Percentiles rank a stretch among this genome's conserved stretches.
phyloP scores from a whole-genome alignment of 2,888 invertebrate species.

The Calliphora vomitoria region DNA sequence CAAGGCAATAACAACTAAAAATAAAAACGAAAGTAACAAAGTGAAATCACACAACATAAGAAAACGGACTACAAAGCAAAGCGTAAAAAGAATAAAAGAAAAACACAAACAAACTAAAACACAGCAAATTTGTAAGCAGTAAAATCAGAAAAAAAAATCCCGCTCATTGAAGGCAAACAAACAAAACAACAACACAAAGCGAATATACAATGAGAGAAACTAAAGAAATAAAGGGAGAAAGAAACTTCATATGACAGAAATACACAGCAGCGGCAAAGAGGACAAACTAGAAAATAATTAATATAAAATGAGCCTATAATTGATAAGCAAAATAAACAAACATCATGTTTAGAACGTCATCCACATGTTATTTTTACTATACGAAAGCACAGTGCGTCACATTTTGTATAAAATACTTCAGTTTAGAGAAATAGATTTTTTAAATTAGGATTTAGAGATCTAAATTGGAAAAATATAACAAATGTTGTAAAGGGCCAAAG shows the following conservation, averaged over 20 bases:
- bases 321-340: background rate
- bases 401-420: background rate
- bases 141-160: conserved; percentile 5
- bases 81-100: background rate
- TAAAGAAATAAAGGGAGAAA: background rate
- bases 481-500: too few species aligned
- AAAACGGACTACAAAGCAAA: conserved; percentile 11
- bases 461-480: too few species aligned
- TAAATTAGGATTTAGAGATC: too few species aligned
- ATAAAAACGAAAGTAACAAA: conserved; percentile 55
- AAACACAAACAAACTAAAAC: conserved; percentile 10
- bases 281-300: background rate
- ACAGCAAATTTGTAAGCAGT: background rate
- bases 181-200: background rate
- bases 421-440: too few species aligned
- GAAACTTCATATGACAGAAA: conserved; percentile 2
- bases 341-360: background rate
- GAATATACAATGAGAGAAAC: background rate
- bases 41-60: conserved; percentile 43
- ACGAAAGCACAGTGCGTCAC: background rate
- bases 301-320: background rate
- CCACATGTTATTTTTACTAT: background rate
- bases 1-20: conserved; percentile 13
- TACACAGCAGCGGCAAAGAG: background rate
- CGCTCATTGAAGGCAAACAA: conserved; percentile 16